Conservation (phyloP, 1,140 invertebrate species). For the Nasonia vitripennis region DNA sequence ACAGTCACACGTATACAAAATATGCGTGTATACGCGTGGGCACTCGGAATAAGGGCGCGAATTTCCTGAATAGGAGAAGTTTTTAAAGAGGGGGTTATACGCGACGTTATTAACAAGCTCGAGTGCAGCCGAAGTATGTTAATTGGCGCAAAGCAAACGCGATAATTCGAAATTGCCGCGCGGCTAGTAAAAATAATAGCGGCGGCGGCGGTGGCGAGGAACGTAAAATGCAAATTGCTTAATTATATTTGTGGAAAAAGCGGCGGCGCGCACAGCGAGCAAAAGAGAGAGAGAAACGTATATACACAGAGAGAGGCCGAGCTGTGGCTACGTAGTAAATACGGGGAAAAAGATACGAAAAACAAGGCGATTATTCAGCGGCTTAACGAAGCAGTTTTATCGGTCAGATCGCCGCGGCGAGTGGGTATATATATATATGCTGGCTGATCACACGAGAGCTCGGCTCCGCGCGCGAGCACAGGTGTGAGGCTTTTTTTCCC, state of each 20-base stretch:
- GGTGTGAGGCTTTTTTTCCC: constrained; percentile 15
- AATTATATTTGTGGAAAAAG: constrained; percentile 49
- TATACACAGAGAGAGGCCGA: not conserved
- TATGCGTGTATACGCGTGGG: not conserved
- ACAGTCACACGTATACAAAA: not conserved
- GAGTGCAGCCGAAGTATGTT: not conserved
- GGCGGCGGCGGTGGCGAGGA: not conserved
- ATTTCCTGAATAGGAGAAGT: not conserved
- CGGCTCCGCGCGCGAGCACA: not conserved
- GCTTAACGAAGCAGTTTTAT: constrained; percentile 55
- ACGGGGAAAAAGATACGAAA: constrained; percentile 51
- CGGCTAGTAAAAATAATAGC: constrained; percentile 34
- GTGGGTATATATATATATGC: not conserved
- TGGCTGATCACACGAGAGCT: not conserved
- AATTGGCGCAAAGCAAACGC: not conserved
- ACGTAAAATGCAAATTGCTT: constrained; percentile 49
- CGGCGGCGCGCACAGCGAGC: constrained; percentile 19
- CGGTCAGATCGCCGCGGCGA: constrained; percentile 50
- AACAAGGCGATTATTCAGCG: constrained; percentile 55
- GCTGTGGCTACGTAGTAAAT: constrained; percentile 27
- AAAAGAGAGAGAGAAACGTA: not conserved
- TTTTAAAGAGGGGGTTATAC: not conserved
- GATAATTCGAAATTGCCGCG: not conserved
- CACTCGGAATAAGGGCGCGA: not conserved
- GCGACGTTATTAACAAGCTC: not conserved